Conservation (phyloP, 2,113 vertebrate species). For the Paramisgurnus dabryanus region DNA sequence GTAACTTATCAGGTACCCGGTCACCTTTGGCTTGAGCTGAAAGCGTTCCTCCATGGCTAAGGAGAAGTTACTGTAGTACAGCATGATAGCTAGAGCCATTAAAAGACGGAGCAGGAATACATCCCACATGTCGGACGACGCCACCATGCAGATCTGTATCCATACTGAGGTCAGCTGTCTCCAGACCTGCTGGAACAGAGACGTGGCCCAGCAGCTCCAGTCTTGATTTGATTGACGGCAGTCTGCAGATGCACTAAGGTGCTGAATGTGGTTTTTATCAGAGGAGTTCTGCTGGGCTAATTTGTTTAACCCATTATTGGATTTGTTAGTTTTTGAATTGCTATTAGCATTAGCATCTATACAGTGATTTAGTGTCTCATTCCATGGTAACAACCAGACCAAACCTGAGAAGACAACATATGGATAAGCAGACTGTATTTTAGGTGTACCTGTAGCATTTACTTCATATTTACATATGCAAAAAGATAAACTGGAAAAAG, state of each 20-base stretch:
- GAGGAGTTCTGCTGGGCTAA: slow-evolving; percentile 60
- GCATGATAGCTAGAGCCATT: slow-evolving; percentile 88
- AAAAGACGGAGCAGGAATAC: slow-evolving; percentile 87
- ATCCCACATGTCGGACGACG: slow-evolving; percentile 87
- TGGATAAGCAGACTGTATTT: neutral
- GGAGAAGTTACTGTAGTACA: slow-evolving; percentile 93
- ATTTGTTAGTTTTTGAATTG: slow-evolving; percentile 38
- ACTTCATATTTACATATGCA: too few species aligned
- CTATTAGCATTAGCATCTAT: slow-evolving; percentile 57
- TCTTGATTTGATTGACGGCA: slow-evolving; percentile 5
- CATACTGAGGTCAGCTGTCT: slow-evolving; percentile 71
- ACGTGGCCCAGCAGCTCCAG: slow-evolving; percentile 44
- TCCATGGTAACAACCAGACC: slow-evolving; percentile 87
- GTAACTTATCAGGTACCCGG: slow-evolving; percentile 90
- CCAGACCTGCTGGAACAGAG: slow-evolving; percentile 69
- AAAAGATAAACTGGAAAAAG: neutral
- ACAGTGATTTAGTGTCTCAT: slow-evolving; percentile 54
- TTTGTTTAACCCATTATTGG: slow-evolving; percentile 50
- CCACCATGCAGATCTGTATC: slow-evolving; percentile 76
- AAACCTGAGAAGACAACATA: slow-evolving; percentile 73
- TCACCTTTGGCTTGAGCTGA: slow-evolving; percentile 79
- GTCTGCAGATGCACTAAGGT: neutral
- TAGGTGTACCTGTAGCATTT: neutral
- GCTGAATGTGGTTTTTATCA: slow-evolving; percentile 38
- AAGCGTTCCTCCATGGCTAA: slow-evolving; percentile 94